Conservation (phyloP, 2,888 invertebrate species). For the Gisinianus flammeolus region DNA sequence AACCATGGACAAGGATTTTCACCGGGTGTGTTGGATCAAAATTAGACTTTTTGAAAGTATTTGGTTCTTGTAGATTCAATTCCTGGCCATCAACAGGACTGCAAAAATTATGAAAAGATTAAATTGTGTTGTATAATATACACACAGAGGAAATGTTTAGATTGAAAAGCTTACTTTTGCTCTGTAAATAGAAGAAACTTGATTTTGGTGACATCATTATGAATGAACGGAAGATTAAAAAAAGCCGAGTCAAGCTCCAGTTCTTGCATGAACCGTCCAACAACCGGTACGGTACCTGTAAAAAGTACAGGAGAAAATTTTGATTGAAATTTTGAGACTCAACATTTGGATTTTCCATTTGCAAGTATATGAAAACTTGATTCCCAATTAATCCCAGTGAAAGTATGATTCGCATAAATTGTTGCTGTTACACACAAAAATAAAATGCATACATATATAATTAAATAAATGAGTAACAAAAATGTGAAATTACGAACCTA, state of each 20-base stretch:
- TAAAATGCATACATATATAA: neutral
- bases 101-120: constrained; percentile 5
- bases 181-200: constrained; percentile 50
- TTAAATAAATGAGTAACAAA: neutral
- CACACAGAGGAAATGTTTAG: neutral
- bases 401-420: neutral
- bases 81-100: constrained; percentile 42
- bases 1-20: constrained; percentile 55
- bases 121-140: neutral
- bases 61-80: constrained; percentile 46
- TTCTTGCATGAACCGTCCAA: constrained; percentile 52
- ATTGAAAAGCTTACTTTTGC: constrained; percentile 39
- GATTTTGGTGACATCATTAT: constrained; percentile 53
- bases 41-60: constrained; percentile 46
- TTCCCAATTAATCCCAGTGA: neutral
- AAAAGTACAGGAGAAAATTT: neutral
- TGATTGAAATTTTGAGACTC: neutral
- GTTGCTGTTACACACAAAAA: neutral
- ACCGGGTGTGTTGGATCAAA: constrained; percentile 45
- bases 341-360: too few relatives aligned
- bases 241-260: constrained; percentile 52
- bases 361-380: neutral
- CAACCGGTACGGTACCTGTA: constrained; percentile 44
- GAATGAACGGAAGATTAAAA: constrained; percentile 48
- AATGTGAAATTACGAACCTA: constrained; percentile 20